These are phyloP conservation scores for Oegoconia quadripuncta DNA, from an alignment of 2,888 invertebrate species.

Conservation along the genomic window DNA sequence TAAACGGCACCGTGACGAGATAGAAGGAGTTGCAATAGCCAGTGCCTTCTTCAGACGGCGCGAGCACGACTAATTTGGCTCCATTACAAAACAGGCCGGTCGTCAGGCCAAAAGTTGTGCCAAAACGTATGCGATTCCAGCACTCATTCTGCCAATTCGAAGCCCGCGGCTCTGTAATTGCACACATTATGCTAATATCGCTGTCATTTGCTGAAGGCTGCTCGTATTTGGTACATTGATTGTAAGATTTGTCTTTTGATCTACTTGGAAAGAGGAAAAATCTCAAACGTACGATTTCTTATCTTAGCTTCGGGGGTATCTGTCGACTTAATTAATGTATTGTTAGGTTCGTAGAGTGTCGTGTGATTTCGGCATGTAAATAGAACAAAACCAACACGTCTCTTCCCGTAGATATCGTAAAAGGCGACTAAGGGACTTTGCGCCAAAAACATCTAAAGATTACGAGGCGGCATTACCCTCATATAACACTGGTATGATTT, in stretches of 20 bases:
- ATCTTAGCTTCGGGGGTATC: no score
- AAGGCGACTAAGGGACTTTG: no score
- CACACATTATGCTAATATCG: conserved; percentile 52
- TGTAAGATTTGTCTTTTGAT: no score
- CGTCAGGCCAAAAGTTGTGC: conserved; percentile 41
- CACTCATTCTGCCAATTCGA: conserved; percentile 41
- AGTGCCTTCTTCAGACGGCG: conserved; percentile 30
- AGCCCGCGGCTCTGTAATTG: conserved; percentile 41
- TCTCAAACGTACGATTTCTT: no score
- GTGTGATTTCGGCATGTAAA: no score
- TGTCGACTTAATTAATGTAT: no score
- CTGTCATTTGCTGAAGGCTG: not conserved
- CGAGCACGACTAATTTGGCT: conserved; percentile 56
- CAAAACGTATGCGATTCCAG: conserved; percentile 48
- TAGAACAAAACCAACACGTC: no score
- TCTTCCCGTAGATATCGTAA: no score
- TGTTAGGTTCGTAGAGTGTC: no score
- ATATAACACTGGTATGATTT: conserved; percentile 34
- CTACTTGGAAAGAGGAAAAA: not conserved
- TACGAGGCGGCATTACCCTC: conserved; percentile 1
- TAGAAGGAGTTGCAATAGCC: conserved; percentile 36
- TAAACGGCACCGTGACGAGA: conserved; percentile 25
- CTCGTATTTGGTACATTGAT: conserved; percentile 1
- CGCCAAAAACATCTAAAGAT: no score
- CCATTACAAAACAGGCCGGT: conserved; percentile 30